Conservation (phyloP, 2,797 vertebrate species). For the Mormyrus hasselquistii region DNA sequence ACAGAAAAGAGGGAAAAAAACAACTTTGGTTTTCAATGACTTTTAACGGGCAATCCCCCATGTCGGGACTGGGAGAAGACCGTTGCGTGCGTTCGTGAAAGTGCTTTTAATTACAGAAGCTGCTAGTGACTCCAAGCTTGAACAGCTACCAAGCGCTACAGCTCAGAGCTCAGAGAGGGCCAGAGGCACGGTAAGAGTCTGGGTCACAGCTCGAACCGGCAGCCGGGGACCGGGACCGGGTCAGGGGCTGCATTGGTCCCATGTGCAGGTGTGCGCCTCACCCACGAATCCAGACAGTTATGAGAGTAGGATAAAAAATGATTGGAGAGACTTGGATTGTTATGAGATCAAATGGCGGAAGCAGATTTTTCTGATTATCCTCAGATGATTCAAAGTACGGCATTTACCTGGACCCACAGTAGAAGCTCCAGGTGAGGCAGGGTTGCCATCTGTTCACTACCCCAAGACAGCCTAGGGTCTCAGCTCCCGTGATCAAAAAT, state of each 20-base stretch:
- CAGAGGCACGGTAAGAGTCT: constrained; percentile 33
- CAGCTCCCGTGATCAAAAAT: neutral
- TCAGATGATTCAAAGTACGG: neutral
- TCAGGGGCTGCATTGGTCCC: neutral
- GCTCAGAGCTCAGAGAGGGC: constrained; percentile 36
- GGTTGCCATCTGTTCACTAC: neutral
- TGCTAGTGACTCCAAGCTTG: constrained; percentile 35
- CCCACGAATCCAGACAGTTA: neutral
- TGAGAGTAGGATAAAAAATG: neutral
- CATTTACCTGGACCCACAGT: neutral
- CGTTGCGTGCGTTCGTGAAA: constrained; percentile 48
- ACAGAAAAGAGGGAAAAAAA: neutral
- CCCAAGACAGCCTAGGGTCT: neutral
- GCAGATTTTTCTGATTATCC: neutral
- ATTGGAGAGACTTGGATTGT: neutral
- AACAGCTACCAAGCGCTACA: constrained; percentile 45
- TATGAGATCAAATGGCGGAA: neutral
- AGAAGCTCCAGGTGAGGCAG: neutral
- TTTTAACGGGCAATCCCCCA: constrained; percentile 24
- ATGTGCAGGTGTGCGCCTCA: neutral
- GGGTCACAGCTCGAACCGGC: constrained; percentile 29
- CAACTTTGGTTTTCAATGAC: constrained; percentile 27
- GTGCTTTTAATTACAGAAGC: constrained; percentile 41
- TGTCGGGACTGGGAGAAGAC: constrained; percentile 30
- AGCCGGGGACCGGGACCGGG: constrained; percentile 28